Base-by-base conservation (phyloP, 2,113 vertebrate species). In the Piprites chloris region DNA sequence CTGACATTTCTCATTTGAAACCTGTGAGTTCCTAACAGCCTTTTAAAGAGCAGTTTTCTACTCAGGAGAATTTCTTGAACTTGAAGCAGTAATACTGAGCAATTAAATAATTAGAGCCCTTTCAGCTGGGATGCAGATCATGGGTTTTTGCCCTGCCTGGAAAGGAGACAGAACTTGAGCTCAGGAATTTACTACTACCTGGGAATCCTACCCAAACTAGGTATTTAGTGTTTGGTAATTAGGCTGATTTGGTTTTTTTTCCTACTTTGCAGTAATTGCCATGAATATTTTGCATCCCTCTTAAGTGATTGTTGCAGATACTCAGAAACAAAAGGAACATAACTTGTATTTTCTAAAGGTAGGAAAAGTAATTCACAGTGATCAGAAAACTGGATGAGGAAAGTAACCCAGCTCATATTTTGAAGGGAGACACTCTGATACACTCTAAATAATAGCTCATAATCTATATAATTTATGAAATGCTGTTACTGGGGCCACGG, bases 71-170 rank as follows among this genome's bases (percentile, higher is more conserved):
- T 66, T 92, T 85, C 59, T 81, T 87, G 41, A 82, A 47, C 46
- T 66, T 22, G 3, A 52, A 59, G 53, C 14, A 50, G 63, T 76
- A 37, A 55, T 55, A 33, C 33, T 22, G 12, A 75, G 16, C 1
- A 2, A 81, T 42, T 68, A 81, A 87, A 77, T 77, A 46, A 68
- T 65, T 55, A 69, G 26, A 84, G 35, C 5, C 15, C 16, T 56
- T 81, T 80, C 35, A 12, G 2, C 11, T 68, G 35, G 12, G 46
- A 58, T 4, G 9, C 20, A 82, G n/a, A 72, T 79, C 6, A 17
- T 0, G 0, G 0, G 21, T 55, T 74, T 79, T 84, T 65, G 10
- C 49, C 59, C 41, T 53, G 9, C n/a, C 26, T 77, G 26, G 41
- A 30, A 81, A 65, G 69, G 46, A 62, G 19, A 18, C 0, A 14